phyloP scores from a whole-genome alignment of 2,113 vertebrate species.

The Hyperopisus bebe region DNA sequence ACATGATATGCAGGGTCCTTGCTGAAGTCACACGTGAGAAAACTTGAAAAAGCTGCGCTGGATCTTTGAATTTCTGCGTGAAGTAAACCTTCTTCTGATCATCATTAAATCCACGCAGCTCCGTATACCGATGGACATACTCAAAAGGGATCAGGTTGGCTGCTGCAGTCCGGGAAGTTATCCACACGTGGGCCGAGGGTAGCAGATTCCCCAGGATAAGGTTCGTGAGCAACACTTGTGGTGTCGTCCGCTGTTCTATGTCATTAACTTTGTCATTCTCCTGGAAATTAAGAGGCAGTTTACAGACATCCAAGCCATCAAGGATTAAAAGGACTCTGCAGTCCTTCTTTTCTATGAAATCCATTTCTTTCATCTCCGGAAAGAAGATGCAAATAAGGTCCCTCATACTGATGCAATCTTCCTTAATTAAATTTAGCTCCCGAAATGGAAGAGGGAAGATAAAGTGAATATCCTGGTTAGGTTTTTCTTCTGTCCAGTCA shows the following conservation, averaged over 20 bases:
- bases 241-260: constrained; percentile 24
- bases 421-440: constrained; percentile 37
- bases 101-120: constrained; percentile 54
- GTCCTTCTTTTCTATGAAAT: constrained; percentile 37
- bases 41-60: constrained; percentile 15
- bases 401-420: constrained; percentile 34
- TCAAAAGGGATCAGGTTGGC: constrained; percentile 46
- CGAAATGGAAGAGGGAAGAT: constrained; percentile 51
- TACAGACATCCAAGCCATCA: constrained; percentile 55
- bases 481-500: constrained; percentile 49
- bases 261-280: constrained; percentile 38
- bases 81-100: constrained; percentile 53
- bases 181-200: constrained; percentile 44
- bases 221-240: constrained; percentile 51
- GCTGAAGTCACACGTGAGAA: constrained; percentile 38
- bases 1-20: constrained; percentile 38
- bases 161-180: constrained; percentile 47
- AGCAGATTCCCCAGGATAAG: constrained; percentile 54
- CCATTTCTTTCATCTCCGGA: constrained; percentile 28
- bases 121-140: constrained; percentile 41
- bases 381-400: constrained; percentile 42
- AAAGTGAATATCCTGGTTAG: constrained; percentile 56
- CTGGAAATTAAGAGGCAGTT: constrained; percentile 48
- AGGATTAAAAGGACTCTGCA: constrained; percentile 54
- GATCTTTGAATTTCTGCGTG: constrained; percentile 35